Base-by-base conservation (phyloP, 2,888 invertebrate genomes). In the Epinotia nisella region DNA sequence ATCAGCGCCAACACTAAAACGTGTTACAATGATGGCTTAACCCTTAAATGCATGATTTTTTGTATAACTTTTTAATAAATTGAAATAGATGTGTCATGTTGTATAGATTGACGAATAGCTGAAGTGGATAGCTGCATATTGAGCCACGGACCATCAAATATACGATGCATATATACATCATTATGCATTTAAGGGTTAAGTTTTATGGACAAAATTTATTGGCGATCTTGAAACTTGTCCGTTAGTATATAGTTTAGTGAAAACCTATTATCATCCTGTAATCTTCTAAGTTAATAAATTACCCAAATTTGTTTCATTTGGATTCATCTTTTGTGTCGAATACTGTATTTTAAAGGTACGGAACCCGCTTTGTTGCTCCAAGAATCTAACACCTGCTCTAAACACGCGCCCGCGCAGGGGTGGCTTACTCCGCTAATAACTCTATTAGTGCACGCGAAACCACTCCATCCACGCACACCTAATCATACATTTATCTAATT, bases 301-400 rank as follows among this genome's bases (percentile, higher is more conserved):
- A 0, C 45, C 3, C 9, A 7, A 35, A 9, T 35, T 15, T 15
- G 5, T 45, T 45, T 13, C 15, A 15, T 45, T 45, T 45, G 15
- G 5, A 45, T 41, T 41, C 35, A 35, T 35, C 7, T 29, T 29
- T 45, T 11, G 45, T 35, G 9, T 35, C 11, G 17, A 4, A 5
- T 13, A 29, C n/a, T n/a, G 2, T 29, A 3, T 41, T 19, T 41
- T n/a, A 4, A 49, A 29, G 4, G 24, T n/a, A 41, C 66, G 55
- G 66, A 66, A 66, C 66, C 66, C 41, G 21, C 15, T 17, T 65
- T 21, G 5, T n/a, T 10, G 2, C 19, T 19, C 19, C 39, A 2
- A 51, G 53, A 60, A 61, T 55, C 71, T 55, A 55, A 60, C 71
- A 67, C 55, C 71, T 66, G 70, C 21, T 62, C 62, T 70, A 70